Conservation (phyloP, 1,140 invertebrate species). For the Drosophila auraria region DNA sequence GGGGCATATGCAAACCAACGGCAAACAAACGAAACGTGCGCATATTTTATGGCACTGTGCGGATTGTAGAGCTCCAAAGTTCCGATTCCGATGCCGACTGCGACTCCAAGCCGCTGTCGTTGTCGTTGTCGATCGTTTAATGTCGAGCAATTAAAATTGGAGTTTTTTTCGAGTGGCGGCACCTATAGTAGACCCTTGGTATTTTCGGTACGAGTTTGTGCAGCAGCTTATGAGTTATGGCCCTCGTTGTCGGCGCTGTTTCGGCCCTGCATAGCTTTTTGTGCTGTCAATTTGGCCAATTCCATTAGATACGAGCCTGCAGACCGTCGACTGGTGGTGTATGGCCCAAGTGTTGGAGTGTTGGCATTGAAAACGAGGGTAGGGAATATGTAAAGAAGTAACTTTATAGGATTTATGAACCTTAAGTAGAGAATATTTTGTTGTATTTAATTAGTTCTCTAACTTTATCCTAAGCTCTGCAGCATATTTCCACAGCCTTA, state of each 20-base stretch:
- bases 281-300: conserved; percentile 51
- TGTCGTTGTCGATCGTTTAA: conserved; percentile 74
- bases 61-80: conserved; percentile 48
- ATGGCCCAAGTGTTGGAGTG: conserved; percentile 9
- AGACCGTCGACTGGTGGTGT: conserved; percentile 1
- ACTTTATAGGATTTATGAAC: not conserved
- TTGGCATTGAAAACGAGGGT: conserved; percentile 6
- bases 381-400: not conserved
- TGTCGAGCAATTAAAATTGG: conserved; percentile 83
- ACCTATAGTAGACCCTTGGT: conserved; percentile 47
- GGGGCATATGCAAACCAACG: conserved; percentile 73
- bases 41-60: conserved; percentile 79
- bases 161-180: conserved; percentile 62
- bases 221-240: conserved; percentile 70
- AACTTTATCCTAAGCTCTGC: not conserved
- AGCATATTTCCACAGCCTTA: conserved; percentile 10
- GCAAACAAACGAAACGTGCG: conserved; percentile 76
- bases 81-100: conserved; percentile 27
- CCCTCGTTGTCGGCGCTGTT: conserved; percentile 48
- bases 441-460: not conserved
- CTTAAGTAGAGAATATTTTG: not conserved
- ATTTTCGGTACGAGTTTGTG: conserved; percentile 35
- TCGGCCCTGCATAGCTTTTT: conserved; percentile 51
- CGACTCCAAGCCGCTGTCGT: conserved; percentile 20
- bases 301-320: conserved; percentile 42